Conservation (phyloP, 2,888 invertebrate genomes). For the Mylabris sibirica region DNA sequence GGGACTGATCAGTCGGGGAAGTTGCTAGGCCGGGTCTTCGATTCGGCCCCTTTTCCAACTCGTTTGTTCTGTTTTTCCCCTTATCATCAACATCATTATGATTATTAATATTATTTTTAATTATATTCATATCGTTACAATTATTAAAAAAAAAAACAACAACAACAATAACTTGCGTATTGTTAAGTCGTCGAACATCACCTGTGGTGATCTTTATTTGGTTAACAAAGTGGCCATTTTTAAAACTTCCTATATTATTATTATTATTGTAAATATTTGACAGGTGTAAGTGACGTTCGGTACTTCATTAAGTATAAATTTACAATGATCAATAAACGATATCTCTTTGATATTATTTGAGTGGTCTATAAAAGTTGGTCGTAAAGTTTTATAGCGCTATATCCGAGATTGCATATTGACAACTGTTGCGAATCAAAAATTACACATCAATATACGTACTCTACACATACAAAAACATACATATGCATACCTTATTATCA, state of each 20-base stretch:
- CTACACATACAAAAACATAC: too few relatives aligned
- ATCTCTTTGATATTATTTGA: slow-evolving; percentile 58
- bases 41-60: too few relatives aligned
- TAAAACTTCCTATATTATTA: not conserved
- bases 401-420: slow-evolving; percentile 48
- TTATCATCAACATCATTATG: too few relatives aligned
- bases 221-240: not conserved
- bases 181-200: not conserved
- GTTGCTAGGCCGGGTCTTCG: too few relatives aligned
- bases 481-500: not conserved
- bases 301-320: slow-evolving; percentile 59
- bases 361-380: slow-evolving; percentile 57
- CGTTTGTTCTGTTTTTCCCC: too few relatives aligned
- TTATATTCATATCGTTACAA: too few relatives aligned
- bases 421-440: slow-evolving; percentile 10
- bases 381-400: slow-evolving; percentile 58
- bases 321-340: slow-evolving; percentile 60
- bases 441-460: not conserved
- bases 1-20: too few relatives aligned
- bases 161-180: too few relatives aligned
- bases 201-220: slow-evolving; percentile 8
- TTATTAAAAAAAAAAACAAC: too few relatives aligned
- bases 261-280: slow-evolving; percentile 47
- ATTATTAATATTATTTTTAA: not conserved
- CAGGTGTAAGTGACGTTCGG: slow-evolving; percentile 59